A percentile compares a stretch with the other conserved stretches of the same genome.
Evolutionary conservation across 2,888 invertebrate species (phyloP).

Genomic region (Allacma fusca): DNA sequence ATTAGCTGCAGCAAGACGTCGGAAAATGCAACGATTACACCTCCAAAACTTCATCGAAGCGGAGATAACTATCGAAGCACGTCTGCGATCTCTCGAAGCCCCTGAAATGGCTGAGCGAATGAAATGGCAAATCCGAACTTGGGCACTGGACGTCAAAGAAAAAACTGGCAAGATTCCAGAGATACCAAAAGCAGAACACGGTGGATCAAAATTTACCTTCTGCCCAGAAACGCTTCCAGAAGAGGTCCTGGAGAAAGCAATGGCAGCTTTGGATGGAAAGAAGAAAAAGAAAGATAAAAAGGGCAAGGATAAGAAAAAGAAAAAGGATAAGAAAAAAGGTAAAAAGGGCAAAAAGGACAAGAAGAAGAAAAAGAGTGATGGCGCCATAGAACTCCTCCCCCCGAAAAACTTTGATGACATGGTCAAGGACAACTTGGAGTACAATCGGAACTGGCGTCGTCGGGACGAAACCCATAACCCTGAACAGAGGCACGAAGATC

Average conservation of each 20-base stretch:
- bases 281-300: conserved; percentile 30
- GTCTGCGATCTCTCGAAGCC: conserved; percentile 76
- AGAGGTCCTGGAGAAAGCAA: conserved; percentile 47
- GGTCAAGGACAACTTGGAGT: conserved; percentile 77
- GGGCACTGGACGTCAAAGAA: conserved; percentile 73
- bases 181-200: conserved; percentile 88
- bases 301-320: conserved; percentile 34
- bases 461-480: conserved; percentile 79
- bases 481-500: conserved; percentile 78
- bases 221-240: conserved; percentile 64
- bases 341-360: conserved; percentile 68
- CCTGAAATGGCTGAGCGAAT: conserved; percentile 84
- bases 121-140: conserved; percentile 83
- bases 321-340: conserved; percentile 69
- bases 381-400: conserved; percentile 68
- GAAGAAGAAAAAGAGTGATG: conserved; percentile 28
- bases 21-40: conserved; percentile 74
- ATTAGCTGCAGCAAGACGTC: conserved; percentile 64
- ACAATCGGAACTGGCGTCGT: conserved; percentile 82
- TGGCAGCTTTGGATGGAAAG: conserved; percentile 23
- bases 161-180: conserved; percentile 89
- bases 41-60: conserved; percentile 76
- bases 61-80: conserved; percentile 68
- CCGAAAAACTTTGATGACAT: conserved; percentile 80
- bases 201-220: conserved; percentile 85